Conservation (phyloP, 2,113 vertebrate genomes). For the Halcyon senegalensis region DNA sequence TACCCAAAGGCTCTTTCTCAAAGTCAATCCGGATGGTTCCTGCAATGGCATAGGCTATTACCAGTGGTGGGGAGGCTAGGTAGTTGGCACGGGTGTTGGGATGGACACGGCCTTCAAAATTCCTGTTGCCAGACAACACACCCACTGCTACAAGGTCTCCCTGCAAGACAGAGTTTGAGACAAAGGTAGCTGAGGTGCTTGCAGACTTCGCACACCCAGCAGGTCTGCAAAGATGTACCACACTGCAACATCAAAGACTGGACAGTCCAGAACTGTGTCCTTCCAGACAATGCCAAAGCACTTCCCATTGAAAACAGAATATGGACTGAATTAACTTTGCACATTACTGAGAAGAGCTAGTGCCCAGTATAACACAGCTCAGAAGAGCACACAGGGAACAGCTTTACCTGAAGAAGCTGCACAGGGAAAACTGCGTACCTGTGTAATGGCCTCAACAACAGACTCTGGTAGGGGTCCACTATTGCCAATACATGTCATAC, state of each 20-base stretch:
- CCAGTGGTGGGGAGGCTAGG: constrained; percentile 90
- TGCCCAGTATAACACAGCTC: neutral
- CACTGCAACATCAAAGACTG: neutral
- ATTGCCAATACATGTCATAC: constrained; percentile 99
- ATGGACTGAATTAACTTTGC: neutral
- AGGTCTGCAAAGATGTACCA: neutral
- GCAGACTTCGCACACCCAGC: neutral
- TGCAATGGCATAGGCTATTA: constrained; percentile 95
- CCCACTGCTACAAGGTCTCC: constrained; percentile 92
- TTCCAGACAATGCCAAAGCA: neutral
- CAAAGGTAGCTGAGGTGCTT: neutral
- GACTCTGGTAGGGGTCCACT: constrained; percentile 93
- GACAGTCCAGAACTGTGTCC: neutral
- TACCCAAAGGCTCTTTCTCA: constrained; percentile 91
- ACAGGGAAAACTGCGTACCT: constrained; percentile 76
- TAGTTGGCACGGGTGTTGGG: constrained; percentile 97
- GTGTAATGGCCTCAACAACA: constrained; percentile 90
- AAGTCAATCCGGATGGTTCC: constrained; percentile 92
- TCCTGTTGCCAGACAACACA: constrained; percentile 93
- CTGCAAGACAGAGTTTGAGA: constrained; percentile 64
- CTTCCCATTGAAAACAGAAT: neutral
- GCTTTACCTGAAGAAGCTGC: neutral
- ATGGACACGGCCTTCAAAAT: constrained; percentile 97
- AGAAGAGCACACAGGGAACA: neutral
- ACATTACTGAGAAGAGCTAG: neutral